A percentile compares a stretch with the other conserved stretches of the same genome.
Evolutionary conservation across 2,888 invertebrate genomes (phyloP).

Genomic region (Drosophila multiciliata): DNA sequence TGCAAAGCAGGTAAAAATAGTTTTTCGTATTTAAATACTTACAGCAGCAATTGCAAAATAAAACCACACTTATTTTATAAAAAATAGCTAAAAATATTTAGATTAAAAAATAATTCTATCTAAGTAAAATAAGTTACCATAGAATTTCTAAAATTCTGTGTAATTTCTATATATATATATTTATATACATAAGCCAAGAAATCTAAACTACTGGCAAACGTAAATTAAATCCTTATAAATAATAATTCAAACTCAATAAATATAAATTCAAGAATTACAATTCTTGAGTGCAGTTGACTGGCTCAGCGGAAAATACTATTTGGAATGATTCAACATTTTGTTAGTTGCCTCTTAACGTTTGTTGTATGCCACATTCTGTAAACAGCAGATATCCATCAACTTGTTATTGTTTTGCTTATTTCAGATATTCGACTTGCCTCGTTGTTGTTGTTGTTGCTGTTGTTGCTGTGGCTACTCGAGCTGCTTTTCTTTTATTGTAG

Average conservation of each 20-base stretch:
- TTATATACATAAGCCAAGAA: too few species aligned
- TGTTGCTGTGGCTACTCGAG: conserved; percentile 58
- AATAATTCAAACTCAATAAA: background rate
- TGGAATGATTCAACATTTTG: conserved; percentile 24
- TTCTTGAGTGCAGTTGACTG: background rate
- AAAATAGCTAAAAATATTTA: too few species aligned
- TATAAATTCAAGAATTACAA: background rate
- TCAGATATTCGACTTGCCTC: conserved; percentile 27
- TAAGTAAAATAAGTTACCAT: too few species aligned
- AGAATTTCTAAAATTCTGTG: too few species aligned
- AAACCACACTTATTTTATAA: too few species aligned
- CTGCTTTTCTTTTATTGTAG: conserved; percentile 77
- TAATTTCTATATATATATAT: too few species aligned
- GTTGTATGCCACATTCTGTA: background rate
- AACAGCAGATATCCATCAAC: conserved; percentile 16
- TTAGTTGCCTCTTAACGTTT: background rate
- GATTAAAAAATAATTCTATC: too few species aligned
- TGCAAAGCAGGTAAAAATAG: too few species aligned
- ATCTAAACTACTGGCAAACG: background rate
- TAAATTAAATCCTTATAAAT: background rate
- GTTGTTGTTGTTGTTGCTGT: background rate
- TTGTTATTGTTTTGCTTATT: conserved; percentile 30
- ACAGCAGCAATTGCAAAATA: too few species aligned
- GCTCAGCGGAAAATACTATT: conserved; percentile 6
- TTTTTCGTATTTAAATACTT: too few species aligned